Evolutionary conservation across 2,888 invertebrate species (phyloP), one percentile per base, ranked within the genome.

Genomic region (Dyspetes luteomarginatus): DNA sequence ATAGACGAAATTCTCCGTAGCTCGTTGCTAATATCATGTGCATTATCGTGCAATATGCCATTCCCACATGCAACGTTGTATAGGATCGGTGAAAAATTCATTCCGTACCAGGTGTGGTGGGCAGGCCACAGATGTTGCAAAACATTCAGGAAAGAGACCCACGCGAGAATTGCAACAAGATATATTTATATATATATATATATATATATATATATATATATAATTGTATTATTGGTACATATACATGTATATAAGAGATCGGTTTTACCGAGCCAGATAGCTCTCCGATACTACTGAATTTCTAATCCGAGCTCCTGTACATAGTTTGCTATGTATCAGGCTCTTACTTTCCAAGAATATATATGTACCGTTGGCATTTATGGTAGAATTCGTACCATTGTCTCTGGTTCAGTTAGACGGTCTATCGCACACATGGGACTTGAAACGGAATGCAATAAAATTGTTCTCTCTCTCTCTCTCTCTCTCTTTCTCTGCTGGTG

Each of bases 81-180:
- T 69, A 67, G 62, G 73, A 73, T 64, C 68, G 77, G 68, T 80
- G 76, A 69, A 81, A 81, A 81, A 81, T 81, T 73, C 77, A 73
- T 69, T 73, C 68, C 12, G 22, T 41, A 30, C 30, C 45, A 19
- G 15, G 64, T 43, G 22, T 24, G 52, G 81, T 81, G 73, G 77
- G 81, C 55, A 64, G 81, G 73, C 81, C 71, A 22, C 76, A 80
- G 80, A 60, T 80, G 73, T 81, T 81, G 81, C 81, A 77, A 81
- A 73, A 77, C 62, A 28, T 36, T 56, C 45, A 19, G 45, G 19
- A 52, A 48, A 9, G 41, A 81, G 76, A 73, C 81, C 77, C 77
- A 77, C 81, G 81, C 77, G 68, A 69, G 62, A 67, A 26, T 41
- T 19, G 28, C 26, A 17, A 9, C 7, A 50, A 58, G 36, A 65